Evolutionary conservation across 2,797 vertebrate genomes (phyloP).

Genomic region (Channa striata): DNA sequence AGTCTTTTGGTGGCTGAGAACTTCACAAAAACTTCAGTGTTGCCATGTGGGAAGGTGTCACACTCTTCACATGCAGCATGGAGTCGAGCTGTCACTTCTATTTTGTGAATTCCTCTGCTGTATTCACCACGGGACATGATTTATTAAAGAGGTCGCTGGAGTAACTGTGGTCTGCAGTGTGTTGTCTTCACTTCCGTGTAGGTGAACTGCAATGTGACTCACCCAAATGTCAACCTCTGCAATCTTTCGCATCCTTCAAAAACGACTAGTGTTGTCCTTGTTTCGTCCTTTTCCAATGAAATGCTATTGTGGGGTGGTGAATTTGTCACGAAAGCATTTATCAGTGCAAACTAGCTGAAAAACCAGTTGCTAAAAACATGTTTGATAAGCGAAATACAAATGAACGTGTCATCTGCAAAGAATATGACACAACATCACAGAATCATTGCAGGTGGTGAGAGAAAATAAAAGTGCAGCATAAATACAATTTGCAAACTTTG

Average conservation of each 20-base stretch:
- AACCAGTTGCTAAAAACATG: no score
- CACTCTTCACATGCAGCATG: constrained; percentile 6
- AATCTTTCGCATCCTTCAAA: background rate
- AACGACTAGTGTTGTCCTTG: background rate
- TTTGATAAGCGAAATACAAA: no score
- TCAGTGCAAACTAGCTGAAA: background rate
- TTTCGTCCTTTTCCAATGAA: constrained; percentile 14
- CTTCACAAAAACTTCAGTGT: constrained; percentile 5
- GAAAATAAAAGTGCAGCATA: background rate
- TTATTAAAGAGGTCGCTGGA: constrained; percentile 27
- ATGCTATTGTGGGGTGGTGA: background rate
- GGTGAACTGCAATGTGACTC: constrained; percentile 24
- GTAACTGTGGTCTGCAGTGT: background rate
- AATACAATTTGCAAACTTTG: background rate
- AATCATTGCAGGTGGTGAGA: background rate
- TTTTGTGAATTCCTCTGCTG: constrained; percentile 10
- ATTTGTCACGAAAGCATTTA: constrained; percentile 7
- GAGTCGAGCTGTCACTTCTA: constrained; percentile 20
- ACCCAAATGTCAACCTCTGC: constrained; percentile 20
- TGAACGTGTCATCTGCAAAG: no score
- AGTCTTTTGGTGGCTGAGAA: constrained; percentile 3
- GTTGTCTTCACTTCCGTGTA: constrained; percentile 7
- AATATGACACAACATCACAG: constrained; percentile 5
- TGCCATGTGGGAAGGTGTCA: constrained; percentile 2
- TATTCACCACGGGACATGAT: constrained; percentile 1